These are phyloP conservation scores for Prunella fulvescens DNA, from an alignment of 2,113 vertebrate species.

Conservation along the genomic window DNA sequence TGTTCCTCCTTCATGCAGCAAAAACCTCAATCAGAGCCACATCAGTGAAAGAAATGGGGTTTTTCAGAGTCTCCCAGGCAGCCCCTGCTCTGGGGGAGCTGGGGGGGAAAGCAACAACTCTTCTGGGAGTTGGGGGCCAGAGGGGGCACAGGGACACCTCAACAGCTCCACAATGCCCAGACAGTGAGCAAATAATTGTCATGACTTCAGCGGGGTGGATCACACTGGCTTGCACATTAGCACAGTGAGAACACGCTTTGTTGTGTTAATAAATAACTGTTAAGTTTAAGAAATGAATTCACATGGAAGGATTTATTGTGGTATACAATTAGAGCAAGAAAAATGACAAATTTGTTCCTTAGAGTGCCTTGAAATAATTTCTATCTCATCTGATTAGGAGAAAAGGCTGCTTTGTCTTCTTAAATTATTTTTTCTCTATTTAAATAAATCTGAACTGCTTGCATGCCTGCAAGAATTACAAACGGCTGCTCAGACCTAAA, in stretches of 20 bases:
- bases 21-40: background rate
- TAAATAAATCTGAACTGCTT: constrained; percentile 24
- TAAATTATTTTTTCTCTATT: constrained; percentile 14
- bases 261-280: background rate
- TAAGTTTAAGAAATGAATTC: background rate
- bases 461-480: constrained; percentile 18
- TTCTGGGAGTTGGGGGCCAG: fast-evolving
- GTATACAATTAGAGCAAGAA: background rate
- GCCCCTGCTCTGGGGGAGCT: background rate
- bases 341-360: background rate
- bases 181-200: fast-evolving
- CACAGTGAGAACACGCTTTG: background rate
- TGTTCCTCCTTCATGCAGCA: fast-evolving
- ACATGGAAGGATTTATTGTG: background rate
- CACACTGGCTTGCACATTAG: background rate
- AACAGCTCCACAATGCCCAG: fast-evolving
- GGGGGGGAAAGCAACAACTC: background rate
- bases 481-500: constrained; percentile 35
- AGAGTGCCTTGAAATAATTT: constrained; percentile 1
- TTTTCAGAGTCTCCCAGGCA: fast-evolving
- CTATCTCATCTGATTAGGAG: constrained; percentile 27
- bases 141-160: fast-evolving
- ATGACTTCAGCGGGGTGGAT: fast-evolving
- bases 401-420: constrained; percentile 28
- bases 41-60: background rate